These are phyloP conservation scores for Neoarius graeffei DNA, from an alignment of 2,113 vertebrate genomes.

Conservation along the genomic window DNA sequence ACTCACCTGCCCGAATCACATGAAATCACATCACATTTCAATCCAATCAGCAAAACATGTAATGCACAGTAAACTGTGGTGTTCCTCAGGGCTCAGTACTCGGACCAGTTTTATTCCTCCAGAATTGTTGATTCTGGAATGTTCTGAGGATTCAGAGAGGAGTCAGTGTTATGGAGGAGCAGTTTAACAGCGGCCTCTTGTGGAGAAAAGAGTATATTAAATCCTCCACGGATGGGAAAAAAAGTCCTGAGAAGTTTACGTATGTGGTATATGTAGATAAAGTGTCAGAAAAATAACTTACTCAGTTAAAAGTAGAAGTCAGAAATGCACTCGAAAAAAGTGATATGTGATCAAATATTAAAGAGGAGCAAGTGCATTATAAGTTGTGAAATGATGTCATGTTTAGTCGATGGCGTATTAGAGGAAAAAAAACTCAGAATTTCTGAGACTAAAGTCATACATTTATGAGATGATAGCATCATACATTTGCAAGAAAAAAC, in stretches of 20 bases:
- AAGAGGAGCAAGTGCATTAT: too few species aligned
- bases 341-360: too few species aligned
- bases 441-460: too few species aligned
- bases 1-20: background rate
- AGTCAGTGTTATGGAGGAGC: too few species aligned
- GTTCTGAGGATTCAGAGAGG: background rate
- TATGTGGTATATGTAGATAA: background rate
- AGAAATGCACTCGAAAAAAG: too few species aligned
- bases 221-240: background rate
- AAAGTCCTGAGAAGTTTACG: background rate
- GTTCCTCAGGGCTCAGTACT: background rate
- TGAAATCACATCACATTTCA: too few species aligned
- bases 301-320: too few species aligned
- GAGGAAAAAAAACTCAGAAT: too few species aligned
- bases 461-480: too few species aligned
- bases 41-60: background rate
- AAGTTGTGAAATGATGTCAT: too few species aligned
- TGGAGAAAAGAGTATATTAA: slow-evolving; percentile 3
- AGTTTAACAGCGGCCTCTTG: slow-evolving; percentile 35
- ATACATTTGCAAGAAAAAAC: too few species aligned
- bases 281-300: background rate
- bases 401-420: too few species aligned
- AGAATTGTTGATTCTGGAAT: background rate
- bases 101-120: background rate
- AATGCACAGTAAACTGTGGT: background rate